Percentiles rank a stretch among this genome's conserved stretches.
Conservation (phyloP, 2,797 vertebrate species). For the Falco concolor region DNA sequence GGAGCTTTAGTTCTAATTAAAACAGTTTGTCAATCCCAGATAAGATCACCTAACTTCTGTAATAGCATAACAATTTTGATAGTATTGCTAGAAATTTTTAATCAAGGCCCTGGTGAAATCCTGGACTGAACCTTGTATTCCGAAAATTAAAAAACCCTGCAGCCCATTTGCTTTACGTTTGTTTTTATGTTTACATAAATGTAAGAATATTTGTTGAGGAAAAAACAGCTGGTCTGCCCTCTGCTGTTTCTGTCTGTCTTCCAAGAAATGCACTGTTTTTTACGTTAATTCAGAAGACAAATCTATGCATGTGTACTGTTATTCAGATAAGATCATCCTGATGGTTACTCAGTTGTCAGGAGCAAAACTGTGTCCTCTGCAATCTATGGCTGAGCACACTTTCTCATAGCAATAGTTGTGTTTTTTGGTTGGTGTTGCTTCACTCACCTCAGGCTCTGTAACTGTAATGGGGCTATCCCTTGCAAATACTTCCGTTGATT, state of each 20-base stretch:
- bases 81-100: slow-evolving; percentile 63
- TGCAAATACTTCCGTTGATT: slow-evolving; percentile 97
- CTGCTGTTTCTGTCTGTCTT: slow-evolving; percentile 46
- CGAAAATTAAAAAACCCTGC: slow-evolving; percentile 40
- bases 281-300: slow-evolving; percentile 1
- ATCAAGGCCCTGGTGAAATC: slow-evolving; percentile 59
- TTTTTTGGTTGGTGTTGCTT: slow-evolving; percentile 94
- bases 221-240: slow-evolving; percentile 42
- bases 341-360: slow-evolving; percentile 68
- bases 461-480: slow-evolving; percentile 98
- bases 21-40: neutral
- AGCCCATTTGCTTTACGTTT: slow-evolving; percentile 28
- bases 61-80: slow-evolving; percentile 7
- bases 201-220: neutral
- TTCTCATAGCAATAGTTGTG: slow-evolving; percentile 86
- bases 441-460: slow-evolving; percentile 86
- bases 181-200: neutral
- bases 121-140: slow-evolving; percentile 45
- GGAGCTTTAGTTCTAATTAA: neutral
- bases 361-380: slow-evolving; percentile 72
- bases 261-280: neutral
- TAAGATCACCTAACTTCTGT: neutral
- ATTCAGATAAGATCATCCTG: neutral
- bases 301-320: neutral
- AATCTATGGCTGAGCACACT: slow-evolving; percentile 75